Base-by-base conservation (phyloP, 2,113 vertebrate species). In the Datnioides undecimradiatus region DNA sequence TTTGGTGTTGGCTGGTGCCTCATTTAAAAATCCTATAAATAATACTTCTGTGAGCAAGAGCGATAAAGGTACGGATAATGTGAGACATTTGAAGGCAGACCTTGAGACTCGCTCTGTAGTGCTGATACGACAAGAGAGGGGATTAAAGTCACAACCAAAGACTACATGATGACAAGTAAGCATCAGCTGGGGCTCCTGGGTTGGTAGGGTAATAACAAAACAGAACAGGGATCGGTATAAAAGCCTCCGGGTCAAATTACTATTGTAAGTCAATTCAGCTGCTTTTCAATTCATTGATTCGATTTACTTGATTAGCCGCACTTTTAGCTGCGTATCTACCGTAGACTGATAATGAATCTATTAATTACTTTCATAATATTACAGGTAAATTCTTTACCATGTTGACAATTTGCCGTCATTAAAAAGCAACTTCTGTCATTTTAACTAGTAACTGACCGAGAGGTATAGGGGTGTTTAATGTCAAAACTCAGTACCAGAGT, bases 401-500 rank as follows among this genome's bases (percentile, higher is more conserved):
- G 6, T 12, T 52, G 11, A 33, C 14, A 31, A 49, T 68, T 69
- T n/a, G n/a, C n/a, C n/a, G n/a, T n/a, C n/a, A n/a, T 27, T 31
- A 36, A 76, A 73, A 76, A 60, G 67, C 45, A 87, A 45, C 67
- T 69, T 16, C 25, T 70, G 19, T 63, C 33, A 87, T 78, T 78
- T 66, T 46, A 79, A 40, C 10, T 48, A 84, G 86, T 85, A 88
- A 83, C n/a, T 78, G 85, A 88, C 84, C 85, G 87, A 86, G 85
- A 51, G 84, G 51, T 38, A 0, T 45, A 46, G 9, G 21, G 17
- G 40, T 43, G 52, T 46, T 64, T 48, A 62, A 82, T 71, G 77
- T 87, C 82, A 87, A 66, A 85, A 91, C 81, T 93, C 41, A 93
- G 92, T 95, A 95, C 95, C 95, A 94, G 93, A 84, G 92, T 41